Conservation (phyloP, 2,888 invertebrate genomes). For the Uloborus plumipes region DNA sequence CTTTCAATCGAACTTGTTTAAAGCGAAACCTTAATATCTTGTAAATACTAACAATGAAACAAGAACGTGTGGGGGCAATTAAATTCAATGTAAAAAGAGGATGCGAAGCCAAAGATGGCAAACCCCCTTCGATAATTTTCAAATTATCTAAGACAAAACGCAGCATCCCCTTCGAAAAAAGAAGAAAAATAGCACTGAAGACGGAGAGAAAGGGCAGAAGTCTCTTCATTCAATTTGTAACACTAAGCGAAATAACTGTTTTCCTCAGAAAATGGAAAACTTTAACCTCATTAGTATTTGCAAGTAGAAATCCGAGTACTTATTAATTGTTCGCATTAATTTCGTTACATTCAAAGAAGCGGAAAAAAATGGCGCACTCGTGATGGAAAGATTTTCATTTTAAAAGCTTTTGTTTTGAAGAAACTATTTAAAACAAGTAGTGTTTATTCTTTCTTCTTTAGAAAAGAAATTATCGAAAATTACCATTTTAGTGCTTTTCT, state of each 20-base stretch:
- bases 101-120: not conserved
- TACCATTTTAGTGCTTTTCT: no score
- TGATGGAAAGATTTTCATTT: slow-evolving; percentile 15
- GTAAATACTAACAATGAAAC: no score
- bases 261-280: slow-evolving; percentile 39
- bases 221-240: not conserved
- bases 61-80: no score
- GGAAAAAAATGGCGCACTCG: slow-evolving; percentile 2
- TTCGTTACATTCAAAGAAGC: slow-evolving; percentile 15
- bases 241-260: slow-evolving; percentile 14
- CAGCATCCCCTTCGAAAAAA: not conserved
- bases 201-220: slow-evolving; percentile 3
- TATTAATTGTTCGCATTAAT: slow-evolving; percentile 55
- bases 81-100: not conserved
- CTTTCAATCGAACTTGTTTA: no score
- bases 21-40: no score
- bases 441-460: no score
- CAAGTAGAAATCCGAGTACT: slow-evolving; percentile 47
- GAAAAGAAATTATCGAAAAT: no score
- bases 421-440: not conserved
- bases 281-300: slow-evolving; percentile 51
- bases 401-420: slow-evolving; percentile 47
- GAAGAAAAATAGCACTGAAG: slow-evolving; percentile 4
- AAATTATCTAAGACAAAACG: slow-evolving; percentile 20
- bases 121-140: slow-evolving; percentile 7